Conservation (phyloP, 2,888 invertebrate genomes). For the Drosophila fungiperda region DNA sequence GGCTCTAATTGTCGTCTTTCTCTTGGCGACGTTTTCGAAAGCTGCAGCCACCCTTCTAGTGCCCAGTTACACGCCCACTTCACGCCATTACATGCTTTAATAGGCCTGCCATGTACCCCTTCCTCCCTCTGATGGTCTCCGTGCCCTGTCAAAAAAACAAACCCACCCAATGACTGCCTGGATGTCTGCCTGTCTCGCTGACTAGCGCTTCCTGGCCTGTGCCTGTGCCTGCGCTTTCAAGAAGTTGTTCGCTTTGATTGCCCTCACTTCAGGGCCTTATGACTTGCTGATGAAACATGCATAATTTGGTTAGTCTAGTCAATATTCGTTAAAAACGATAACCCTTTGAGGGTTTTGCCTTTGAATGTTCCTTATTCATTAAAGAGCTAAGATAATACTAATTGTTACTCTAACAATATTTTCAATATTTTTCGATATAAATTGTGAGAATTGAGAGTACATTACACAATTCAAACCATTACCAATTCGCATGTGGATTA, state of each 20-base stretch:
- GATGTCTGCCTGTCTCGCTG: slow-evolving; percentile 9
- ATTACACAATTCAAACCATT: neutral
- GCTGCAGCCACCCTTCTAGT: slow-evolving; percentile 32
- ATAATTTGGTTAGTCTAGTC: slow-evolving; percentile 16
- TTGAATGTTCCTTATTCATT: neutral
- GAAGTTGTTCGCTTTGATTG: slow-evolving; percentile 52
- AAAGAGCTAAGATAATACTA: neutral
- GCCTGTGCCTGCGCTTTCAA: slow-evolving; percentile 61
- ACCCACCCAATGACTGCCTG: slow-evolving; percentile 4
- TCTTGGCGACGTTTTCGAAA: slow-evolving; percentile 44
- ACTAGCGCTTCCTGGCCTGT: slow-evolving; percentile 53
- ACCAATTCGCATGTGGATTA: neutral
- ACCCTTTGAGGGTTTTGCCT: neutral
- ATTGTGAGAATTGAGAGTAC: neutral
- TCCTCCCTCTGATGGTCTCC: neutral
- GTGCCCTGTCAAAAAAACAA: neutral
- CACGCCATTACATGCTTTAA: slow-evolving; percentile 79
- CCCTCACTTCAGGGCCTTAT: slow-evolving; percentile 26
- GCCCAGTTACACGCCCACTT: slow-evolving; percentile 64
- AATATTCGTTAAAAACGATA: slow-evolving; percentile 6
- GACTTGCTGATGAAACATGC: slow-evolving; percentile 14
- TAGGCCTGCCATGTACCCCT: slow-evolving; percentile 51
- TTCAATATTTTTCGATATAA: neutral
- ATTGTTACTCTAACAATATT: neutral
- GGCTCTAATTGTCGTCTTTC: slow-evolving; percentile 76